Evolutionary conservation across 1,140 invertebrate genomes (phyloP), one percentile per base, ranked within the genome.

Genomic region (Venturia canescens): DNA sequence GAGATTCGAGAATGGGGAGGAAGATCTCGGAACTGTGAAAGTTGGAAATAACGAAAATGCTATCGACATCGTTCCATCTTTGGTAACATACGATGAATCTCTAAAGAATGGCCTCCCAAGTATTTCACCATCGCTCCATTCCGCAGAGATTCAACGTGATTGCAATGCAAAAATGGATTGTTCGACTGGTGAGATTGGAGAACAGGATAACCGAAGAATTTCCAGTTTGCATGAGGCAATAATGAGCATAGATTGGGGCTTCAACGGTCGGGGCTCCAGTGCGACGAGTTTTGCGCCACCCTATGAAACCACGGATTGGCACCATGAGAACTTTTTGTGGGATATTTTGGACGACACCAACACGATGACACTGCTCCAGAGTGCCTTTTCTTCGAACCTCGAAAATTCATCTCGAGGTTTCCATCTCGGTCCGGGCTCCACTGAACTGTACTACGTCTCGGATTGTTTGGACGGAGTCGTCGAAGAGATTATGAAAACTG

Each of bases 401-500:
- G 53, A 70, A 26, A 70, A 72, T 44, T 69, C 29, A 15, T 44
- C 26, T n/a, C 60, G 80, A 34, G 78, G 78, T 53, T 78, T 82
- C 78, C 75, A 78, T 74, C 70, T 82, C 11, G 69, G 78, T 16
- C 79, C 72, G 3, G 60, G 50, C 23, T 53, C 78, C 27, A 50
- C 69, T 6, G 81, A 80, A 26, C 34, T 84, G 9, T 82, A 82
- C 53, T 81, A 81, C 0, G 16, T 79, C 7, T 48, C 79, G 13
- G 69, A 82, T 29, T 67, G 77, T 60, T 57, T 82, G 11, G 77
- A 72, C 6, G 66, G 76, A 57, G 77, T 81, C 0, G 70, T 84
- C 11, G n/a, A 70, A n/a, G 83, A 84, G 44, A 84, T 84, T 31
- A 79, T 82, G 18, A 82, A 81, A 60, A 77, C 79, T 11, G 77